These are phyloP conservation scores for Phaethon lepturus DNA, from an alignment of 2,113 vertebrate genomes.

Conservation along the genomic window DNA sequence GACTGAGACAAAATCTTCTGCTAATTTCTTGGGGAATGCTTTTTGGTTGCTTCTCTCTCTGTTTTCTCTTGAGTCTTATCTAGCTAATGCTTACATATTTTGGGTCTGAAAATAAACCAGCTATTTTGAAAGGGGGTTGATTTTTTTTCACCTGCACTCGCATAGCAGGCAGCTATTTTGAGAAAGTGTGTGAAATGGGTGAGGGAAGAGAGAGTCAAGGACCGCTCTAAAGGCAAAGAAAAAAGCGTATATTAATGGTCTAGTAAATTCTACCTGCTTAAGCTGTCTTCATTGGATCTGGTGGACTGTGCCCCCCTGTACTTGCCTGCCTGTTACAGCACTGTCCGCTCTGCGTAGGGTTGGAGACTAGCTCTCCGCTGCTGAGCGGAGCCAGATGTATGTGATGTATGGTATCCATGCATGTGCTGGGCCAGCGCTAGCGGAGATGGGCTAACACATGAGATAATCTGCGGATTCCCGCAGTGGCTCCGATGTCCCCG, in stretches of 20 bases:
- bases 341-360: neutral
- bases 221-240: neutral
- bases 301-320: neutral
- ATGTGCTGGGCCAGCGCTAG: neutral
- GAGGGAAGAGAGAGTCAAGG: neutral
- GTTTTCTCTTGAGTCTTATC: neutral
- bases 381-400: neutral
- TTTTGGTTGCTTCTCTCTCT: neutral
- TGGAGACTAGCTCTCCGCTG: neutral
- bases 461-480: neutral
- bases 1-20: neutral
- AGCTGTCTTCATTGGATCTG: neutral
- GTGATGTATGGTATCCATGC: neutral
- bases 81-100: neutral
- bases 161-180: neutral
- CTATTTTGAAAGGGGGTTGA: neutral
- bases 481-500: rapidly evolving
- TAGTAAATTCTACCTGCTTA: neutral
- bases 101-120: neutral
- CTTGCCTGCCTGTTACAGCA: neutral
- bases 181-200: neutral
- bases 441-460: neutral
- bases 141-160: neutral
- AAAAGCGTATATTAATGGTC: neutral
- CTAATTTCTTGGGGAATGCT: neutral